Evolutionary conservation across 2,113 vertebrate species (phyloP).

Genomic region (Glareola pratincola): DNA sequence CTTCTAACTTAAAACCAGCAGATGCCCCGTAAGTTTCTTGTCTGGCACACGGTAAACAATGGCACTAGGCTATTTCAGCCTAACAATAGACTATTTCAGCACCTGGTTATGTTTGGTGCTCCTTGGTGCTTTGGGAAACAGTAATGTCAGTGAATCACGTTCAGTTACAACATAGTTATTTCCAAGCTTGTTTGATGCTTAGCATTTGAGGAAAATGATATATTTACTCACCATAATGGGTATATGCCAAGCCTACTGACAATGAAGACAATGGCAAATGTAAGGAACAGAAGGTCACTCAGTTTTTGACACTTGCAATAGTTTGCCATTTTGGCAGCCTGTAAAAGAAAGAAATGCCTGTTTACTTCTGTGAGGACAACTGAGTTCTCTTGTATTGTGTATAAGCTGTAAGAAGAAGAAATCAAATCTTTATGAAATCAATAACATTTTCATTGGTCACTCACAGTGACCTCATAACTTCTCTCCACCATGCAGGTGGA

Average conservation of each 20-base stretch:
- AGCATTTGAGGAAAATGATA: neutral
- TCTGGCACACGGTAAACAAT: neutral
- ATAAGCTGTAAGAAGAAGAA: neutral
- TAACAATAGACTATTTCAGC: neutral
- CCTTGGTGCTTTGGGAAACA: neutral
- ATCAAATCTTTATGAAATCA: neutral
- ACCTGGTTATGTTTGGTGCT: neutral
- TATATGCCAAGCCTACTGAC: constrained; percentile 90
- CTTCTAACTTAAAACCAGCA: neutral
- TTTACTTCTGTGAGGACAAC: constrained; percentile 40
- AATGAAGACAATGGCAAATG: constrained; percentile 94
- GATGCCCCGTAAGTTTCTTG: neutral
- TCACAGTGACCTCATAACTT: neutral
- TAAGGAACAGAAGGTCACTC: constrained; percentile 93
- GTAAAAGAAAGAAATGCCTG: constrained; percentile 66
- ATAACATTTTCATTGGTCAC: neutral
- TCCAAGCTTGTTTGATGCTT: neutral
- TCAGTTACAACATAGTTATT: neutral
- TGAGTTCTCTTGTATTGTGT: constrained; percentile 1
- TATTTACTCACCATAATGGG: constrained; percentile 90
- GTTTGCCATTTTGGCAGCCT: constrained; percentile 99
- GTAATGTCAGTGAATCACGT: neutral
- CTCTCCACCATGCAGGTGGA: neutral
- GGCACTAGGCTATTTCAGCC: neutral
- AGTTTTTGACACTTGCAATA: constrained; percentile 97